Evolutionary conservation across 2,113 vertebrate genomes (phyloP), one percentile per base, ranked within the genome.

Genomic region (Pseudois nayaur): DNA sequence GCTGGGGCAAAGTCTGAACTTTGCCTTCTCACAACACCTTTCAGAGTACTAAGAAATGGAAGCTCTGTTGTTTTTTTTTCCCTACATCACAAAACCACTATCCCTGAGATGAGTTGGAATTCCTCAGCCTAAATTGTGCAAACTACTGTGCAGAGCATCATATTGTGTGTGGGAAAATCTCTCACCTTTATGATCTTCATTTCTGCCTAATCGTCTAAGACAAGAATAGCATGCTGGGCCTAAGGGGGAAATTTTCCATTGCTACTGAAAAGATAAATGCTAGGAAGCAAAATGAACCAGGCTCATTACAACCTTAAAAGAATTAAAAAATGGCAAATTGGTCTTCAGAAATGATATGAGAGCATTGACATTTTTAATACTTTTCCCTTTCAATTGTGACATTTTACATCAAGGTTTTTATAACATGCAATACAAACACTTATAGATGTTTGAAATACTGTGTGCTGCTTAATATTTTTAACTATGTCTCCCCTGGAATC

Each of bases 241-340:
- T 98, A 97, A 98, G 97, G 99, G 98, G 98, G 62, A 98, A 98
- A 98, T 99, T 99, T 99, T 99, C 98, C 97, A 98, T 99, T 98
- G 98, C 97, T 89, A 93, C 95, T 96, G 97, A 98, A 98, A 99
- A 98, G 98, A 99, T 99, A 99, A 99, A 99, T 98, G 98, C 97
- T 98, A 98, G 91, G 98, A 98, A 98, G 98, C 97, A 98, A 99
- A 99, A 99, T 97, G 97, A 99, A 98, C 98, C 97, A 98, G 98
- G 98, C 98, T 99, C 98, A 98, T 99, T 99, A 98, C 95, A 99
- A 98, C 87, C 96, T 98, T 97, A 95, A 97, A 91, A 97, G 98
- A 97, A 98, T 15, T 2, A 88, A 86, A 94, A 97, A 99, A 99
- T 98, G 48, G 95, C 96, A 99, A 98, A 99, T 98, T 98, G 98